Percentiles rank a stretch among this genome's conserved stretches.
Evolutionary conservation across 2,113 vertebrate genomes (phyloP).

Genomic region (Charina bottae): DNA sequence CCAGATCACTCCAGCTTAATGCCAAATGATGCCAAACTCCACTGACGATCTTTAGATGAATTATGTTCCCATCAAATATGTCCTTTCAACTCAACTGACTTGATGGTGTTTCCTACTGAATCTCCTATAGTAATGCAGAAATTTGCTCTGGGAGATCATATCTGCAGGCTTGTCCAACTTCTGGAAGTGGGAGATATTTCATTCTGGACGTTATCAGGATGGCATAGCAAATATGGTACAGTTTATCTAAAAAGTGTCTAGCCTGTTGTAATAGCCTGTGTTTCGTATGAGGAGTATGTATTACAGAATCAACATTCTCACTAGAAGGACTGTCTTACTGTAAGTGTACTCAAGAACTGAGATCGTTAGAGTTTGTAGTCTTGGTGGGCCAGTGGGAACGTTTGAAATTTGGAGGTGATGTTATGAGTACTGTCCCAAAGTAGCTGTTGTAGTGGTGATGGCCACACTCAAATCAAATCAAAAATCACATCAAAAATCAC

Average conservation of each 20-base stretch:
- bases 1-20: slow-evolving; percentile 35
- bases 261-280: not conserved
- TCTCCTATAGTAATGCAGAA: not conserved
- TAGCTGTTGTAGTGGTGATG: too few relatives aligned
- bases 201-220: not conserved
- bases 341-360: not conserved
- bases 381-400: not conserved
- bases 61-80: slow-evolving; percentile 11
- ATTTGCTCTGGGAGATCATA: slow-evolving; percentile 15
- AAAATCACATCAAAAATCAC: too few relatives aligned
- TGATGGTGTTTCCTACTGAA: not conserved
- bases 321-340: not conserved
- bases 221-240: not conserved
- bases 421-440: too few relatives aligned
- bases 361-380: not conserved
- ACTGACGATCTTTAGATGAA: not conserved
- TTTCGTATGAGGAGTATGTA: not conserved
- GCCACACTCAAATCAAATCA: too few relatives aligned
- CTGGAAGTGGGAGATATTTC: not conserved
- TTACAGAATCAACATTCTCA: not conserved
- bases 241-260: not conserved
- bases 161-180: not conserved
- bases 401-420: not conserved
- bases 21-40: slow-evolving; percentile 25
- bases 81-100: not conserved